Percentiles rank a stretch among this genome's conserved stretches.
phyloP scores from a whole-genome alignment of 2,797 vertebrate species.

The Okamejei kenojei region DNA sequence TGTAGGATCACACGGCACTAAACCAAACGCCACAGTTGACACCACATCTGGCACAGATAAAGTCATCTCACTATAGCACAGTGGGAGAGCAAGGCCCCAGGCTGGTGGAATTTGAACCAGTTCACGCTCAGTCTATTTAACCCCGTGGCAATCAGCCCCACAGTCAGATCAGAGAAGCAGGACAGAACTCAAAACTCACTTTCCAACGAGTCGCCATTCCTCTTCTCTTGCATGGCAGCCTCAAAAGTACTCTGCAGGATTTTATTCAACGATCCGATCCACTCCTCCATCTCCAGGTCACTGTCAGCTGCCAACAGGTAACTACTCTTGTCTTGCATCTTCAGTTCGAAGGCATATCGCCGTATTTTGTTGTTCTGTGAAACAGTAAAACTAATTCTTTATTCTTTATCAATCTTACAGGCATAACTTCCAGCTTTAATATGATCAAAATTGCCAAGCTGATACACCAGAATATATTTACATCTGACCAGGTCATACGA shows the following conservation, averaged over 20 bases:
- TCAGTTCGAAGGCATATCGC: constrained; percentile 92
- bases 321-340: constrained; percentile 98
- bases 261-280: constrained; percentile 86
- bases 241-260: constrained; percentile 95
- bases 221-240: constrained; percentile 88
- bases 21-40: not conserved
- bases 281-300: constrained; percentile 92
- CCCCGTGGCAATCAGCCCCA: not conserved
- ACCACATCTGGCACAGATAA: not conserved
- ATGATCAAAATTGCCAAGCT: not conserved
- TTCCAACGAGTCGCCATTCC: constrained; percentile 82
- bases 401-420: not conserved
- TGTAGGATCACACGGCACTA: not conserved
- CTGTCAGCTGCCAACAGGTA: constrained; percentile 89
- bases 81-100: not conserved
- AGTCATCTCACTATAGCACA: not conserved
- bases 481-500: not conserved
- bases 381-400: not conserved
- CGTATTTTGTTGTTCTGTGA: constrained; percentile 88
- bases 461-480: not conserved
- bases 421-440: not conserved
- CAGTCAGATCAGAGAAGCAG: not conserved
- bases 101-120: not conserved
- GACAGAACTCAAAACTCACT: constrained; percentile 54
- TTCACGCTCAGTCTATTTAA: too few species aligned